Conservation (phyloP, 2,113 vertebrate genomes). For the Uropsilus gracilis region DNA sequence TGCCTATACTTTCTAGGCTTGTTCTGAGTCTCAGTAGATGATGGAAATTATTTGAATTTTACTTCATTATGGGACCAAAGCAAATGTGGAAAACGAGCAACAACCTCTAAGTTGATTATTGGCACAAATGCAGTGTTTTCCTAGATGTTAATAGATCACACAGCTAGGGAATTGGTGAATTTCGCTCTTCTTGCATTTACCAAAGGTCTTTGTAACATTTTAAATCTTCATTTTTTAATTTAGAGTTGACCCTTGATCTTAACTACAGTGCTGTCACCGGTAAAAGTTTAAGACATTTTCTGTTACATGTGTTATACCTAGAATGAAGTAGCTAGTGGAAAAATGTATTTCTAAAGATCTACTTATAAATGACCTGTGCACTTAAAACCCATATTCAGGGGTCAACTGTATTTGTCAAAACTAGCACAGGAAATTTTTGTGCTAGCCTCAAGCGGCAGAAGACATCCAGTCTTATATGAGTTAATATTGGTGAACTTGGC, state of each 20-base stretch:
- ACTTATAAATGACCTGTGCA: too few species aligned
- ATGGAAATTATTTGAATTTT: neutral
- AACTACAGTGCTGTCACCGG: too few species aligned
- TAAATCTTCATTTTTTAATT: neutral
- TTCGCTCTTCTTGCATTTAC: neutral
- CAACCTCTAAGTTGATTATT: neutral
- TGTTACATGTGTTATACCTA: too few species aligned
- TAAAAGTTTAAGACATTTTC: too few species aligned
- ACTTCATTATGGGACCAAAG: slow-evolving; percentile 44
- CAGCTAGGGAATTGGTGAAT: neutral
- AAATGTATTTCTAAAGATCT: too few species aligned
- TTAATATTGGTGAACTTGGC: neutral
- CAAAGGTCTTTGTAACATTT: neutral
- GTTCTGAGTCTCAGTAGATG: neutral
- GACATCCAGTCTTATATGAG: neutral
- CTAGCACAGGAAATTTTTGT: neutral
- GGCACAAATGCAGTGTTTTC: neutral
- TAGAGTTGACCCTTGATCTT: too few species aligned
- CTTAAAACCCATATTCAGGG: too few species aligned
- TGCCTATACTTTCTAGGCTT: neutral
- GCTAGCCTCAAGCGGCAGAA: neutral
- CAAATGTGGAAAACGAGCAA: neutral
- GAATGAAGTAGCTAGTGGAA: too few species aligned
- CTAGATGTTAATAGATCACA: neutral
- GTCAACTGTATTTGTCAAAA: neutral